Base-by-base conservation (phyloP, 2,797 vertebrate species). In the Buphagus erythrorhynchus region DNA sequence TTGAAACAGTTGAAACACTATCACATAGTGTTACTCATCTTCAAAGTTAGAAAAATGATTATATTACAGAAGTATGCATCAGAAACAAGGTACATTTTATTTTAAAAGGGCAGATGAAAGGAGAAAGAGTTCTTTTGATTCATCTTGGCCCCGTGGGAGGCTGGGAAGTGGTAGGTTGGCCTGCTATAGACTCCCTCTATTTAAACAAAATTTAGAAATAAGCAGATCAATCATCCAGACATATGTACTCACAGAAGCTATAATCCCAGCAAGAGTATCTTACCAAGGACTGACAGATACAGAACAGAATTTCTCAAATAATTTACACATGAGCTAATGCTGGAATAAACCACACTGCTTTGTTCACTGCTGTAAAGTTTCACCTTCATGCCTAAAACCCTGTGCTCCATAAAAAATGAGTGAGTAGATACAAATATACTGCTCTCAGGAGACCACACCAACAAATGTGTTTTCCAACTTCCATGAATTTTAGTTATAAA, bases 401-500 rank as follows among this genome's bases (percentile, higher is more conserved):
- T 33, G n/a, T 68, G 62, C 19, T 72, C 58, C 22, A 81, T 48
- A 55, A 81, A 82, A 94, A 80, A 51, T 24, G 6, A 63, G 22
- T 3, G 5, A 90, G 24, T 54, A 68, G 22, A 85, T 59, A 78
- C 17, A 96, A 65, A 86, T 24, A 59, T 83, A 72, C 21, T 46
- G 61, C 38, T 72, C 75, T 49, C 15, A 0, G 24, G 61, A 93
- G 54, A 91, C 35, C 31, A 38, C 13, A 75, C 6, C 42, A 88
- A 80, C 40, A 91, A 85, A 76, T 5, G 2, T 20, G 17, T 51
- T 90, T 88, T 52, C 35, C 77, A 90, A 0, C 43, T 81, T 90
- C 59, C 68, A 66, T 61, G 67, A 87, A 84, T 94, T 90, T 92
- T 69, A 82, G 48, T 55, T 88, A 88, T 31, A 92, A 88, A 92